Percentiles rank a stretch among this genome's conserved stretches.
Evolutionary conservation across 2,888 invertebrate genomes (phyloP).

Genomic region (Synergus laeviventris): DNA sequence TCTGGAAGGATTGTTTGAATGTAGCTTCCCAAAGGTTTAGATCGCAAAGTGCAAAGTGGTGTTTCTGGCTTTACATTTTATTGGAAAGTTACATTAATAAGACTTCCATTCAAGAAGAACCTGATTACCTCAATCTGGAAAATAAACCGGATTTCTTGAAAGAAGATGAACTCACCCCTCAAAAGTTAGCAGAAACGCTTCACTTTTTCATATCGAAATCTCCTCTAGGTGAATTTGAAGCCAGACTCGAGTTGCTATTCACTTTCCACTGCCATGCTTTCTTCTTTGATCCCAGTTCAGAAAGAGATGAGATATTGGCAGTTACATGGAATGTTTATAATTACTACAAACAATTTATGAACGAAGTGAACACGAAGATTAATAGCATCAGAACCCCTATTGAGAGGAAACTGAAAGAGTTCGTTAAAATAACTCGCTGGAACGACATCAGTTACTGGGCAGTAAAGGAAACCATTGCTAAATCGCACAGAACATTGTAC

Average conservation of each 20-base stretch:
- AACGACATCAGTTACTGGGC: constrained; percentile 96
- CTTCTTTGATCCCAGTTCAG: constrained; percentile 77
- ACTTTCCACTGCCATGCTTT: constrained; percentile 89
- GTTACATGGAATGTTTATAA: constrained; percentile 89
- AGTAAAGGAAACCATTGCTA: constrained; percentile 91
- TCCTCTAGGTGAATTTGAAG: constrained; percentile 88
- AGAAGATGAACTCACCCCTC: constrained; percentile 63
- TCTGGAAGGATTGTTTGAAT: constrained; percentile 91
- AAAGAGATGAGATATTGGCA: constrained; percentile 79
- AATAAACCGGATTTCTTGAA: constrained; percentile 51
- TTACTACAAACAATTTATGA: constrained; percentile 89
- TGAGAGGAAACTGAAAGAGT: constrained; percentile 94
- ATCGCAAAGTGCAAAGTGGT: constrained; percentile 88
- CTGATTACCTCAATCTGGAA: constrained; percentile 47
- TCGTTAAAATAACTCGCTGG: constrained; percentile 96
- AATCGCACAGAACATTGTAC: constrained; percentile 90
- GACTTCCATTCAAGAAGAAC: neutral
- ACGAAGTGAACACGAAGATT: constrained; percentile 82
- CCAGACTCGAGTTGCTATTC: constrained; percentile 86
- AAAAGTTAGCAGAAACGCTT: constrained; percentile 80
- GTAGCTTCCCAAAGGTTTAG: constrained; percentile 82
- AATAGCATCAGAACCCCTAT: constrained; percentile 86
- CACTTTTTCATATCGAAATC: constrained; percentile 91
- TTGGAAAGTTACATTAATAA: constrained; percentile 80
- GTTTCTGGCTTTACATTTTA: constrained; percentile 91